phyloP scores from a whole-genome alignment of 2,113 vertebrate genomes.

The Terrapene triunguis region DNA sequence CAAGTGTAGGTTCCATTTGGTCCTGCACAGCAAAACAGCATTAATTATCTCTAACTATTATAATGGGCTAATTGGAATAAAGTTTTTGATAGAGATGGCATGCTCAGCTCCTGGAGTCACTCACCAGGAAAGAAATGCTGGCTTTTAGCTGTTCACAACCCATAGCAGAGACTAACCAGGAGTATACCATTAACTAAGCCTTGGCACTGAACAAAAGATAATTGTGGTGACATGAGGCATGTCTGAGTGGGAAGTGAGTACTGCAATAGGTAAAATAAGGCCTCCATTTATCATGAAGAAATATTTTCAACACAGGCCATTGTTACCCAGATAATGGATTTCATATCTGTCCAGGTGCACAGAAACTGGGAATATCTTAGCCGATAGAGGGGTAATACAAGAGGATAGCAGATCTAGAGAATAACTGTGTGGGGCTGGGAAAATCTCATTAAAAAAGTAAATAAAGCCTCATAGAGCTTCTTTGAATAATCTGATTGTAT shows the following conservation, averaged over 20 bases:
- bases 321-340: neutral
- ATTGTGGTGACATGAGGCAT: neutral
- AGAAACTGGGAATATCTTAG: neutral
- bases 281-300: neutral
- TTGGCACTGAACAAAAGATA: constrained; percentile 5
- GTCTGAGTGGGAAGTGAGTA: neutral
- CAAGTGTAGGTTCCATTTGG: constrained; percentile 19
- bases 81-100: neutral
- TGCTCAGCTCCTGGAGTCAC: neutral
- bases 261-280: neutral
- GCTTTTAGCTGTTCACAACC: neutral
- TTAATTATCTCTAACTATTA: neutral
- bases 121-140: neutral
- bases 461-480: neutral
- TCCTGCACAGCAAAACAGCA: neutral
- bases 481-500: constrained; percentile 25
- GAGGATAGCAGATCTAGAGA: neutral
- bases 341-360: neutral
- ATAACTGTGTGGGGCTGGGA: neutral
- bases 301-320: neutral
- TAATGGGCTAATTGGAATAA: constrained; percentile 6
- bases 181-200: neutral
- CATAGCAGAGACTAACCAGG: neutral
- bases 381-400: neutral
- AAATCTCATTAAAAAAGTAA: neutral